phyloP scores from a whole-genome alignment of 2,113 vertebrate genomes.

The Anoplopoma fimbria region DNA sequence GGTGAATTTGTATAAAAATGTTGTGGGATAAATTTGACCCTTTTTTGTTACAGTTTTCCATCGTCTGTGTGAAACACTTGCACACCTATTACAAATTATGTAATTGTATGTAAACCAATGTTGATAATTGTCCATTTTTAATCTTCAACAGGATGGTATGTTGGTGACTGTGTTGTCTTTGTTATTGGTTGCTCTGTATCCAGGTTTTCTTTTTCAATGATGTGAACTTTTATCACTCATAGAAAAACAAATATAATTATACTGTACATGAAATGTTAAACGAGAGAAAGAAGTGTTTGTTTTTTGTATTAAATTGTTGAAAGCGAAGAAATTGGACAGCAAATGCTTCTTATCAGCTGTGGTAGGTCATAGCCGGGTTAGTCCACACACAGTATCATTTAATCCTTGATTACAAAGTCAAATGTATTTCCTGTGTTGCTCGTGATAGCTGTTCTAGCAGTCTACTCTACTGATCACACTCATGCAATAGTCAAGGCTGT shows the following conservation, averaged over 20 bases:
- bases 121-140: constrained; percentile 55
- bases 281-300: constrained; percentile 70
- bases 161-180: constrained; percentile 61
- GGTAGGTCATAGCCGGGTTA: not conserved
- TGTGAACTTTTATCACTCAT: constrained; percentile 78
- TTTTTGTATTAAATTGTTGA: constrained; percentile 87
- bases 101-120: constrained; percentile 61
- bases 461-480: constrained; percentile 21
- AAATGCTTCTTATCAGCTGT: not conserved
- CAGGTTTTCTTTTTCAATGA: constrained; percentile 63
- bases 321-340: not conserved
- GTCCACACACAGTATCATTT: not conserved
- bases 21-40: constrained; percentile 36
- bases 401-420: constrained; percentile 30
- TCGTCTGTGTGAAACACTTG: constrained; percentile 47
- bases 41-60: constrained; percentile 32
- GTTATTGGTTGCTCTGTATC: constrained; percentile 59
- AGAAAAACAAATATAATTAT: constrained; percentile 82
- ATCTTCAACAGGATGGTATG: constrained; percentile 55
- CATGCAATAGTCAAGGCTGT: constrained; percentile 46
- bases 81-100: constrained; percentile 56
- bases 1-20: constrained; percentile 30
- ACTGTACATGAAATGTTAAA: constrained; percentile 83
- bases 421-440: not conserved
- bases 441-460: not conserved